Evolutionary conservation across 2,113 vertebrate genomes (phyloP), one percentile per base, ranked within the genome.

Genomic region (Catharus fuscescens): DNA sequence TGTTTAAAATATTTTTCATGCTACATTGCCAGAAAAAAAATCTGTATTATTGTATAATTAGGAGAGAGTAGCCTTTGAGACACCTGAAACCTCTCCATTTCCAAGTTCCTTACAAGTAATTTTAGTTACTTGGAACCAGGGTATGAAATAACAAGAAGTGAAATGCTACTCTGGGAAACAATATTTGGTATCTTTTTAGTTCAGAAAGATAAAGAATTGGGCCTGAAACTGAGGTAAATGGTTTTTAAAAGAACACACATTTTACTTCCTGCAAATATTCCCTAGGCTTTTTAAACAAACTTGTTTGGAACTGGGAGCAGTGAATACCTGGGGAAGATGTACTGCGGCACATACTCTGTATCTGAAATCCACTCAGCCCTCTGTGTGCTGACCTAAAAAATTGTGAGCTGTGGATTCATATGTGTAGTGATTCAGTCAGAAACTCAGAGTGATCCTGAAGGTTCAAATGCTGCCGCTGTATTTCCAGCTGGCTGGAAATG

Each of bases 1-100:
- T 44, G 42, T 56, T 94, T 94, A 82, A 97, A 97, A 86, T 86
- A 82, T 45, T 78, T 95, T 59, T 74, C 70, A 14, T 93, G 38
- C 53, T 95, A 73, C 65, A 48, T 72, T 87, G 66, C 65, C 84
- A 71, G 56, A 95, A 96, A 56, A 24, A 4, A 79, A 57, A 92
- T 94, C 34, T 62, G 2, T 60, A 44, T 86, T 89, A 36, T 5
- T 52, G 8, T 60, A 28, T 60, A 64, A 80, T 92, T 94, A 61
- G 78, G 48, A 56, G 89, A 56, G 25, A 59, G 5, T 38, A 71
- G 9, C 19, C 45, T 74, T 89, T 18, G 4, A 57, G 67, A 81
- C 64, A 56, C 3, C 48, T 44, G 38, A 86, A 86, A 78, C 48
- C 9, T 56, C 24, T 81, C n/a, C 36, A 67, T 31, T 86, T 59